These are phyloP conservation scores for Drosophila persimilis DNA, from an alignment of 1,140 invertebrate genomes.

Conservation along the genomic window DNA sequence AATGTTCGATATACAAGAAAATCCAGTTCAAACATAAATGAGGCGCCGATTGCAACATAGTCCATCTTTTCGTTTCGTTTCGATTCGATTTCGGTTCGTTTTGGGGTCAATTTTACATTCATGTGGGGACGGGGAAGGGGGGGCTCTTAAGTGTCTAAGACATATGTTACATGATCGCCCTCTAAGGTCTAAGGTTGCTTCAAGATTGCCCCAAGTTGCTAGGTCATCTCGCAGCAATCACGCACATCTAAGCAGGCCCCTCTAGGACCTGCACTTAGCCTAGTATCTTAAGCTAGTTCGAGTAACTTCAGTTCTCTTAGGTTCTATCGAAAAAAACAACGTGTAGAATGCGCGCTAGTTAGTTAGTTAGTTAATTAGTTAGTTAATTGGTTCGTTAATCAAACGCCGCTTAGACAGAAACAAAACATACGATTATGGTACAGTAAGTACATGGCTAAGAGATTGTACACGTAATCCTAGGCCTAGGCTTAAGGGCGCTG, in stretches of 20 bases:
- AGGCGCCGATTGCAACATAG: constrained; percentile 30
- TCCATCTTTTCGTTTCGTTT: background rate
- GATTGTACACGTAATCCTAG: constrained; percentile 68
- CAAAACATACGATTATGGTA: constrained; percentile 43
- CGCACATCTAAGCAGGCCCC: constrained; percentile 60
- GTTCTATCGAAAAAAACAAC: constrained; percentile 49
- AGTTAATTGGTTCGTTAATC: constrained; percentile 3
- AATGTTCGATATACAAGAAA: constrained; percentile 36
- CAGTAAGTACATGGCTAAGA: constrained; percentile 53
- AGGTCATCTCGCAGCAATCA: constrained; percentile 17
- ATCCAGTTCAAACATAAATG: constrained; percentile 32
- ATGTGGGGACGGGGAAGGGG: constrained; percentile 3
- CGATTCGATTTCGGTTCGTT: background rate
- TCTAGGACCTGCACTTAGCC: constrained; percentile 70
- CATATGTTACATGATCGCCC: constrained; percentile 37
- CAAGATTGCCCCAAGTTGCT: constrained; percentile 6
- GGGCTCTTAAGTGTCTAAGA: constrained; percentile 52
- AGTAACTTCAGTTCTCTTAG: constrained; percentile 53
- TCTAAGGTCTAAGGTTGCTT: constrained; percentile 39
- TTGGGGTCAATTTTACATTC: constrained; percentile 17
- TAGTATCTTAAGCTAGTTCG: constrained; percentile 43
- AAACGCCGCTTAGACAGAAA: constrained; percentile 50
- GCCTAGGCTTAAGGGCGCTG: constrained; percentile 55
- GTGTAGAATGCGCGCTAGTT: constrained; percentile 42
- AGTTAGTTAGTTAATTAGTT: constrained; percentile 31